Evolutionary conservation across 2,888 invertebrate genomes (phyloP), one percentile per base, ranked within the genome.

Genomic region (Cerceris rybyensis): DNA sequence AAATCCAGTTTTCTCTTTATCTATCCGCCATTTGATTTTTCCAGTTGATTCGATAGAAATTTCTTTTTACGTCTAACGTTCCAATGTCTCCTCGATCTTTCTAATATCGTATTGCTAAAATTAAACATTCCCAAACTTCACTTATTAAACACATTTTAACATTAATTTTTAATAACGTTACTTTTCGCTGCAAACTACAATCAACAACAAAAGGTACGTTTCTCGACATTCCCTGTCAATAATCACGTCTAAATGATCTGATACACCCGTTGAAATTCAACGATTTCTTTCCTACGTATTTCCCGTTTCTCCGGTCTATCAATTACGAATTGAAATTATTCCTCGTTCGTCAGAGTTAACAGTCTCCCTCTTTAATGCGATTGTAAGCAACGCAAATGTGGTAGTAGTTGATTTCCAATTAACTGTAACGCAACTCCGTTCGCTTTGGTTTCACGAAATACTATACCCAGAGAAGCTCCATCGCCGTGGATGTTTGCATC

Each of bases 371-470:
- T 68, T 57, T 59, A 54, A 57, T 61, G 42, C 42, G 58, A 43
- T 68, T 75, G 73, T 68, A 50, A 59, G 14, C 68, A 61, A 17
- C 41, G 42, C 28, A 57, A 77, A 70, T 41, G 57, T 65, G 65
- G 70, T 70, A 60, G 59, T 65, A 52, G 65, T 70, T 57, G 55
- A 77, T 70, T 69, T 65, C 46, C 69, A 74, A 74, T 74, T 74
- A 74, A 77, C 69, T 69, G 74, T 65, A 74, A 73, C 65, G 59
- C n/a, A 61, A 65, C 70, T 14, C 28, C 11, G 13, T 1, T n/a
- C 46, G 50, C 16, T 46, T 57, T 43, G 52, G 57, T 66, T 70
- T 74, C 55, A 50, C 13, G 61, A 57, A 74, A 74, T 46, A 50
- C 55, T 55, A 46, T 49, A 9, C 46, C 28, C 9, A 8, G 9